Evolutionary conservation across 2,888 invertebrate species (phyloP).

Genomic region (Eudasyphora cyanicolor): DNA sequence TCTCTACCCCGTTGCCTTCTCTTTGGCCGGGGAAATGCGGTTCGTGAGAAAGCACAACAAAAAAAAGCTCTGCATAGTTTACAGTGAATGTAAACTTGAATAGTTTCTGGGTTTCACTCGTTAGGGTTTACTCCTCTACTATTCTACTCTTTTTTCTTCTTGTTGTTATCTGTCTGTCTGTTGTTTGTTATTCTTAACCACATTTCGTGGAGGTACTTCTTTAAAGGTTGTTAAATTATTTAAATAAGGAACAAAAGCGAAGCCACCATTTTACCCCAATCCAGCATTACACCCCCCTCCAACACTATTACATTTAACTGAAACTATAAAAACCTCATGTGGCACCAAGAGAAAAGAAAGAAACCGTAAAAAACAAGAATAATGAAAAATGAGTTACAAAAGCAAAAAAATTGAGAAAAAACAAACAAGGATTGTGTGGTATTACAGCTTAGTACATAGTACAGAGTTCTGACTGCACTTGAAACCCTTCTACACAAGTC

Average conservation of each 20-base stretch:
- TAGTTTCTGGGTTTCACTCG: constrained; percentile 3
- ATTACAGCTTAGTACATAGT: background rate
- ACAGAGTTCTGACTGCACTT: constrained; percentile 2
- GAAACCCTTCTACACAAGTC: background rate
- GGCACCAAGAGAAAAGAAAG: background rate
- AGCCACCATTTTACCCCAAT: background rate
- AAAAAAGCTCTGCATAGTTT: constrained; percentile 33
- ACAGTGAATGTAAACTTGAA: constrained; percentile 46
- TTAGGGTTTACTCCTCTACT: too few species aligned
- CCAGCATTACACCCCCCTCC: background rate
- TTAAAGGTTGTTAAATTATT: constrained; percentile 61
- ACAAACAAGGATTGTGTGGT: background rate
- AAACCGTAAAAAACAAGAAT: background rate
- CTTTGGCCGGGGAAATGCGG: constrained; percentile 40
- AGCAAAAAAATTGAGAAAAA: background rate
- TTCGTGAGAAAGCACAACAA: constrained; percentile 28
- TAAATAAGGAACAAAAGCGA: constrained; percentile 11
- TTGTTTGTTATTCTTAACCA: background rate
- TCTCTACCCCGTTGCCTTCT: background rate
- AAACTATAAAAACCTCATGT: constrained; percentile 10
- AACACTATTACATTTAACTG: constrained; percentile 10
- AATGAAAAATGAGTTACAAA: background rate
- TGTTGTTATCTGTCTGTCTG: background rate
- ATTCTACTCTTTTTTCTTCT: background rate
- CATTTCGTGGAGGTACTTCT: constrained; percentile 50